Evolutionary conservation across 2,888 invertebrate genomes (phyloP).

Genomic region (Chrysolina oricalcia): DNA sequence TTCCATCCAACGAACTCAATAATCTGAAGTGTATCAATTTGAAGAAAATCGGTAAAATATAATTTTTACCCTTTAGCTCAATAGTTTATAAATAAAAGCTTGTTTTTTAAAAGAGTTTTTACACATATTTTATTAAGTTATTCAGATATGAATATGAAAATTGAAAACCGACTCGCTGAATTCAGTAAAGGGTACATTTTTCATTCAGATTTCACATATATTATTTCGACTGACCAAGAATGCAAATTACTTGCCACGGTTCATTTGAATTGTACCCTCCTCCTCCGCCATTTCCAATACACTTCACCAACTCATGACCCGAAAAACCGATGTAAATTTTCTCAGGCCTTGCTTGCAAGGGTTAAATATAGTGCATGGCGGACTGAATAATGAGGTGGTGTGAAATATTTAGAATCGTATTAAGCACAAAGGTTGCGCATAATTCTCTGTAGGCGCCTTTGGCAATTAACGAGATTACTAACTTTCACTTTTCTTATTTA

Average conservation of each 20-base stretch:
- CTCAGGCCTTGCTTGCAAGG: constrained; percentile 28
- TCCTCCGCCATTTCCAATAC: not conserved
- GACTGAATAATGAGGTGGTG: constrained; percentile 46
- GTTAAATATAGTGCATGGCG: constrained; percentile 43
- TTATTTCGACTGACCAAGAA: not conserved
- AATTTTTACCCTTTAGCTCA: too few relatives aligned
- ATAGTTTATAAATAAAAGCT: too few relatives aligned
- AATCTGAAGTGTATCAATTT: too few relatives aligned
- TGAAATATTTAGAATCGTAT: constrained; percentile 49
- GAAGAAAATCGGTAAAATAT: too few relatives aligned
- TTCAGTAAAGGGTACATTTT: not conserved
- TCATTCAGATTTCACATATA: not conserved
- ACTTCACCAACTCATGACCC: not conserved
- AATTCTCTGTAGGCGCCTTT: constrained; percentile 54
- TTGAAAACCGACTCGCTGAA: too few relatives aligned
- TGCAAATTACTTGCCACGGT: not conserved
- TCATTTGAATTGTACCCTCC: not conserved
- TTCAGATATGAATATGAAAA: too few relatives aligned
- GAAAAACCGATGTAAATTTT: constrained; percentile 12
- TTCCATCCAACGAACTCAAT: too few relatives aligned
- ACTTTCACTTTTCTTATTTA: constrained; percentile 55
- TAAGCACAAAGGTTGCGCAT: constrained; percentile 40
- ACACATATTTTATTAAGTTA: too few relatives aligned
- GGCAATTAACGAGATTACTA: constrained; percentile 56
- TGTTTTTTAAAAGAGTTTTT: too few relatives aligned